Evolutionary conservation across 2,797 vertebrate species (phyloP).

Genomic region (Premnoplex brunnescens): DNA sequence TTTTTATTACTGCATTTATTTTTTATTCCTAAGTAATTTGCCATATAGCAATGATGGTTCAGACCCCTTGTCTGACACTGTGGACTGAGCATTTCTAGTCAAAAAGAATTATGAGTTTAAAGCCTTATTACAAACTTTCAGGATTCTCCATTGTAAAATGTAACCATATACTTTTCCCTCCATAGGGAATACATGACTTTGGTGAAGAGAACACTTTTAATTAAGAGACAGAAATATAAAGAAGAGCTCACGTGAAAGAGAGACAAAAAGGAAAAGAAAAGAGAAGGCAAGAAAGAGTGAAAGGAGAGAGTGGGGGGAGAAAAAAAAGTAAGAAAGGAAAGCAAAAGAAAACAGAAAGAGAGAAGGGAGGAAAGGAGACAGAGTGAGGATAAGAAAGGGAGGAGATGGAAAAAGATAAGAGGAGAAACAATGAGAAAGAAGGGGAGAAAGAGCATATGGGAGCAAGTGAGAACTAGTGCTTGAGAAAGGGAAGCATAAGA

Average conservation of each 20-base stretch:
- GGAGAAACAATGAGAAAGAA: not conserved
- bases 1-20: not conserved
- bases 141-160: not conserved
- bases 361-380: not conserved
- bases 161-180: not conserved
- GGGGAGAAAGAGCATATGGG: no score
- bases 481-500: not conserved
- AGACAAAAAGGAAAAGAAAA: not conserved
- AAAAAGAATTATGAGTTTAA: not conserved
- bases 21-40: not conserved
- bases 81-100: not conserved
- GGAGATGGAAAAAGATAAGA: not conserved
- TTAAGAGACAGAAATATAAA: not conserved
- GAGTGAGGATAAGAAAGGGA: not conserved
- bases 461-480: not conserved
- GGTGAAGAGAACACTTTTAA: not conserved
- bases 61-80: not conserved
- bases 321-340: not conserved
- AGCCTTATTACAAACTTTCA: not conserved
- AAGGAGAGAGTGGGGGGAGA: not conserved
- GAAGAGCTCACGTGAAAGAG: not conserved
- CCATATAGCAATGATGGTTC: not conserved
- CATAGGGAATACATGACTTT: not conserved
- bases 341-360: not conserved
- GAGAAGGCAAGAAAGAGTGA: not conserved